Base-by-base conservation (phyloP, 2,888 invertebrate genomes). In the Sisyra nigra region DNA sequence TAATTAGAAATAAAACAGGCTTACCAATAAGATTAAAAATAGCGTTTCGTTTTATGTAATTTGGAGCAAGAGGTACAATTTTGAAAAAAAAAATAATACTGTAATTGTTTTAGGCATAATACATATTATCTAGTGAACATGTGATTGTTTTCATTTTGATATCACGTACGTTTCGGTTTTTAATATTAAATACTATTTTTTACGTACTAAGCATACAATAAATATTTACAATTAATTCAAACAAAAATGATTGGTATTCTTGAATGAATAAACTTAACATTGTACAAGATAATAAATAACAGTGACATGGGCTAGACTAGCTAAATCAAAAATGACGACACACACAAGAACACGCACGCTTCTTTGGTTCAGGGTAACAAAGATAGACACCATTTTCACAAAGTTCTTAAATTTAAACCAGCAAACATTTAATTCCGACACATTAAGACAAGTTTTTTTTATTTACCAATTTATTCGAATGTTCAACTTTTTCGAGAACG, bases 301-400 rank as follows among this genome's bases (percentile, higher is more conserved):
- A 35, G 35, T 35, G 35, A 35, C 35, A 35, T 17, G 11, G 37
- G 17, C 19, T 17, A n/a, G 37, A 37, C 37, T 37, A 37, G 37
- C 19, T 18, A 19, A 37, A 37, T 17, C 19, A 17, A 37, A 37
- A 37, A 15, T 15, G 11, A 37, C 19, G 37, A 17, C 37, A 17
- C 17, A 37, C 11, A 37, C 19, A 37, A n/a, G 19, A 19, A 37
- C 51, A 51, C 55, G 68, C 68, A 69, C 68, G 68, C 69, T 69
- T 69, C 68, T 69, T 69, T 69, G 68, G 68, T 67, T 63, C 60
- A 54, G 56, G 61, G 68, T 37, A 37, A 37, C 37, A 37, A 15
- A 37, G 17, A 35, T 15, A 35, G 17, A 13, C 14, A 35, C 35
- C 35, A 35, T 13, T 8, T 15, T 15, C 35, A 35, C 35, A 13